phyloP scores from a whole-genome alignment of 2,888 invertebrate genomes.

The Hermaeophaga mercurialis region DNA sequence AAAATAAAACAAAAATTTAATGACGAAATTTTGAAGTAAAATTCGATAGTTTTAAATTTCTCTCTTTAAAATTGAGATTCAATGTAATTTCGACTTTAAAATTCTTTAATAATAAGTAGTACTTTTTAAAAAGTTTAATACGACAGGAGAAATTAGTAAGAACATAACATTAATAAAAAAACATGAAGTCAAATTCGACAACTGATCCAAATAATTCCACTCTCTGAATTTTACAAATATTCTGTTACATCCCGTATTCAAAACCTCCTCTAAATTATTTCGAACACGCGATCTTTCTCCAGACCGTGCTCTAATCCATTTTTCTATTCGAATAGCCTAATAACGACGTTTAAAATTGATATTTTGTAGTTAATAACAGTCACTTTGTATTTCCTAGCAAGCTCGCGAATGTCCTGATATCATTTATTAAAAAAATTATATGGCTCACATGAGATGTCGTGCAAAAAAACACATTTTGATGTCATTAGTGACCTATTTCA shows the following conservation, averaged over 20 bases:
- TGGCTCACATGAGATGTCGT: background rate
- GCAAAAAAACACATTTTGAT: background rate
- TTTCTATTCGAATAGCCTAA: background rate
- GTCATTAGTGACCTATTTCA: background rate
- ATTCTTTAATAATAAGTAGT: too few relatives aligned
- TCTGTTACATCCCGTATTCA: background rate
- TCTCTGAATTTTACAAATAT: background rate
- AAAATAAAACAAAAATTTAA: too few relatives aligned
- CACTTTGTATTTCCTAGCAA: background rate
- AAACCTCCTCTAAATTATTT: background rate
- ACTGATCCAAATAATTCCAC: background rate
- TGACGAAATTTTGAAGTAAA: too few relatives aligned
- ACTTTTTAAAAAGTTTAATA: too few relatives aligned
- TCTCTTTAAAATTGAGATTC: too few relatives aligned
- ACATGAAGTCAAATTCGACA: background rate
- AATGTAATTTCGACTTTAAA: too few relatives aligned
- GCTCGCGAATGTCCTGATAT: background rate
- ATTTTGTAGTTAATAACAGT: constrained; percentile 4
- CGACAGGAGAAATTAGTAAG: too few relatives aligned
- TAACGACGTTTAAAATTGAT: constrained; percentile 4
- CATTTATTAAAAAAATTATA: constrained; percentile 5
- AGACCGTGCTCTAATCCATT: constrained; percentile 9
- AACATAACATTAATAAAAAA: background rate
- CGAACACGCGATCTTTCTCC: background rate
- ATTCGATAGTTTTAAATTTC: too few relatives aligned